Evolutionary conservation across 2,888 invertebrate species (phyloP).

Genomic region (Dynastes tityus): DNA sequence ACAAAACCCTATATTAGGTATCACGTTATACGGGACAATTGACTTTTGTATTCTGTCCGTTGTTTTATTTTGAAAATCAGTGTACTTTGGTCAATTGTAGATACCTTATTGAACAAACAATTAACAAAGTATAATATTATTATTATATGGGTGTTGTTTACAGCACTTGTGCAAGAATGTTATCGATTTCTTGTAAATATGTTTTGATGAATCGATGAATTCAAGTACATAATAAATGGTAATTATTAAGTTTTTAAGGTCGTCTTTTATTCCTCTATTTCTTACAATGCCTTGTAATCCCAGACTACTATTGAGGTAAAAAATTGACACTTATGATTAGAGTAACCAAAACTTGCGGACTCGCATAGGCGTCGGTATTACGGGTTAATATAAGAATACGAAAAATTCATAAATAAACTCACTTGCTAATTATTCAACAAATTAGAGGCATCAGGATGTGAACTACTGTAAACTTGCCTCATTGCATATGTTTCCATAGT

Average conservation of each 20-base stretch:
- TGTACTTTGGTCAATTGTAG: constrained; percentile 51
- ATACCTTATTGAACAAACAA: constrained; percentile 45
- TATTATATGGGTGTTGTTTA: constrained; percentile 47
- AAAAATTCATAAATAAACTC: too few species aligned
- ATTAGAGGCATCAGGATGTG: too few species aligned
- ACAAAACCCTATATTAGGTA: constrained; percentile 12
- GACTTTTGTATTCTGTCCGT: constrained; percentile 48
- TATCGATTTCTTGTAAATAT: constrained; percentile 52
- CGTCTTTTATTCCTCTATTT: constrained; percentile 24
- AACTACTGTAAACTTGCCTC: too few species aligned
- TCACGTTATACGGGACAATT: constrained; percentile 40
- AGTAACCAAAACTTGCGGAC: too few species aligned
- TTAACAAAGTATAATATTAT: constrained; percentile 31
- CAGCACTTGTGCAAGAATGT: constrained; percentile 50
- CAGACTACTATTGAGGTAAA: too few species aligned
- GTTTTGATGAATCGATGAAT: constrained; percentile 51
- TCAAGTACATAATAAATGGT: constrained; percentile 57
- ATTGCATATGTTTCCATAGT: too few species aligned
- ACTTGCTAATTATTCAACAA: too few species aligned
- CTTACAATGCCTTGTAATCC: neutral
- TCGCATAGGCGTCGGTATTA: too few species aligned
- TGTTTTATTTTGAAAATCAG: constrained; percentile 44
- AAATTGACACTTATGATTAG: too few species aligned
- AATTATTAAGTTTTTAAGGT: constrained; percentile 56
- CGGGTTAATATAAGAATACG: too few species aligned